A percentile compares a stretch with the other conserved stretches of the same genome.
Conservation (phyloP, 1,140 invertebrate species). For the Papilio helenus region DNA sequence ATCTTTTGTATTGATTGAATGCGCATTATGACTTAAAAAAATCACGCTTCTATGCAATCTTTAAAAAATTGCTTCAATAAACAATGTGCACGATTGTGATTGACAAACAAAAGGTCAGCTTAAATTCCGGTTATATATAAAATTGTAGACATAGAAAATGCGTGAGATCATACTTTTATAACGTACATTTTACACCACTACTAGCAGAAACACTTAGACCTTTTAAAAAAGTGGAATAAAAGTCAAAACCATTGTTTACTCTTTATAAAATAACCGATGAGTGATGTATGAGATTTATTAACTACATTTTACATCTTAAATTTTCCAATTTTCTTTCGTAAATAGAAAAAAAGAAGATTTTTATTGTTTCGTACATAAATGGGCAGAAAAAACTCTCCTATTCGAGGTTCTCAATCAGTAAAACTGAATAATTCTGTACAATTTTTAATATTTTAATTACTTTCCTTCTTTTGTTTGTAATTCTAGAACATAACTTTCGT, state of each 20-base stretch:
- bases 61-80: background rate
- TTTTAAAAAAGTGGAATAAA: background rate
- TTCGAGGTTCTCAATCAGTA: no score
- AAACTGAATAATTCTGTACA: no score
- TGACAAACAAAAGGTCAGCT: slow-evolving; percentile 4
- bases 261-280: no score
- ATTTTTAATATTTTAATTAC: no score
- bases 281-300: no score
- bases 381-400: no score
- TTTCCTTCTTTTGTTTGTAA: no score
- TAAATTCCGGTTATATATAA: background rate
- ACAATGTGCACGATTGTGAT: background rate
- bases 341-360: no score
- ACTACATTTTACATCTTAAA: no score
- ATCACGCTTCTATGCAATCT: background rate
- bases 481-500: background rate
- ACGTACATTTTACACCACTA: background rate
- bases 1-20: background rate
- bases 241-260: background rate
- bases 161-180: background rate
- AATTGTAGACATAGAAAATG: background rate
- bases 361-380: no score
- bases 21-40: background rate
- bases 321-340: no score
- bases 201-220: background rate